phyloP scores from a whole-genome alignment of 1,140 invertebrate genomes.

The Drosophila pectinifera region DNA sequence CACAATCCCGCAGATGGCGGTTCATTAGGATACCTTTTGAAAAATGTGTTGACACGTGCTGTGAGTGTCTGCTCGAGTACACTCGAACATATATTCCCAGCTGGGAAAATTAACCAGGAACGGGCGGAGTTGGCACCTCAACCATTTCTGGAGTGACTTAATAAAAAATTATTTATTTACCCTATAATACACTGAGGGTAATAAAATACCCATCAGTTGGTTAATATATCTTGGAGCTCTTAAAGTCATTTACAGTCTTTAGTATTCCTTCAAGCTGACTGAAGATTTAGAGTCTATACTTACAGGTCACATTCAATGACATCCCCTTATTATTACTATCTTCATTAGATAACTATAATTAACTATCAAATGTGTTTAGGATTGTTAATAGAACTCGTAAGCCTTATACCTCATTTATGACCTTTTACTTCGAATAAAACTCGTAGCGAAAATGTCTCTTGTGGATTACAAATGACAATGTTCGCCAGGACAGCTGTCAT shows the following conservation, averaged over 20 bases:
- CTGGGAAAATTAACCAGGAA: not conserved
- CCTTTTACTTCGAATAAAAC: not conserved
- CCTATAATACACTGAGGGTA: not conserved
- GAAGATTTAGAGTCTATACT: no score
- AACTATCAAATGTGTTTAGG: no score
- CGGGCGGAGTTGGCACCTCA: not conserved
- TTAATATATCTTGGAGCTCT: no score
- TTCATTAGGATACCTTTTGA: constrained; percentile 45
- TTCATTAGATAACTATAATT: no score
- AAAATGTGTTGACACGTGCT: constrained; percentile 32
- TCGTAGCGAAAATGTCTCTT: not conserved
- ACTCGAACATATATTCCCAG: not conserved
- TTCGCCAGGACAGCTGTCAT: constrained; percentile 1
- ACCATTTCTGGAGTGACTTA: constrained; percentile 3
- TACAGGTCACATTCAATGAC: no score
- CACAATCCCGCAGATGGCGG: constrained; percentile 11
- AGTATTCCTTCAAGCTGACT: no score
- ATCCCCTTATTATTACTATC: no score
- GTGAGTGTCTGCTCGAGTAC: not conserved
- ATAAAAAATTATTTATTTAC: constrained; percentile 4
- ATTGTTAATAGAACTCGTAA: not conserved
- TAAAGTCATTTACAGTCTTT: no score
- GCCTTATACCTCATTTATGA: no score
- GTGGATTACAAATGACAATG: constrained; percentile 5
- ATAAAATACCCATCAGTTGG: not conserved